Conservation (phyloP, 1,140 invertebrate genomes). For the Antheraea mylitta region DNA sequence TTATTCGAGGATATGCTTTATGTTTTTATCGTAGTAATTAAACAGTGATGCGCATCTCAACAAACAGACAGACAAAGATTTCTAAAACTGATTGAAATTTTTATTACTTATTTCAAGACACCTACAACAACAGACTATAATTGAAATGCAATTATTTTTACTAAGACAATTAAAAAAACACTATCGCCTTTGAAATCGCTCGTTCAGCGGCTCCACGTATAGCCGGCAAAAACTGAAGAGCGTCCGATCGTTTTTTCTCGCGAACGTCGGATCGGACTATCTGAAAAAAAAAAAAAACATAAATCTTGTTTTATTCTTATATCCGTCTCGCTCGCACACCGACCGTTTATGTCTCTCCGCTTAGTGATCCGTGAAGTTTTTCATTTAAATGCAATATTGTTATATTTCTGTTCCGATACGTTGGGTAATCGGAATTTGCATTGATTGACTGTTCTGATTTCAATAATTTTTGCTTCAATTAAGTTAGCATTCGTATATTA, state of each 20-base stretch:
- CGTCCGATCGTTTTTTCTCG: background rate
- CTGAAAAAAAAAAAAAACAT: background rate
- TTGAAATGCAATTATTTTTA: too few species aligned
- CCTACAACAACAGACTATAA: too few species aligned
- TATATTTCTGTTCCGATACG: constrained; percentile 6
- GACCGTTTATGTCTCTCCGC: background rate
- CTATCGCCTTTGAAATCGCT: background rate
- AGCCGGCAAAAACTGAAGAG: constrained; percentile 19
- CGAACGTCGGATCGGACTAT: background rate
- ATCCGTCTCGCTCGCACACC: constrained; percentile 12
- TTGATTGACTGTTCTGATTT: too few species aligned
- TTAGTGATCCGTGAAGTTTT: constrained; percentile 15
- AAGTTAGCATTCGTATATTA: too few species aligned
- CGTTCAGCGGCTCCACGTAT: constrained; percentile 15
- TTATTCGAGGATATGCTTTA: too few species aligned
- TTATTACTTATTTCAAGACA: too few species aligned
- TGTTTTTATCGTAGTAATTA: too few species aligned
- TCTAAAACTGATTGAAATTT: too few species aligned
- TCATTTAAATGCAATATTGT: constrained; percentile 10
- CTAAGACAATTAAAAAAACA: background rate
- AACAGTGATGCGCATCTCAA: too few species aligned
- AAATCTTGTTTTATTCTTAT: constrained; percentile 14
- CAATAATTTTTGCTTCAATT: too few species aligned
- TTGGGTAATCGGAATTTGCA: background rate
- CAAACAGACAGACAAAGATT: too few species aligned